Base-by-base conservation (phyloP, 2,888 invertebrate genomes). In the Eurois occulta region DNA sequence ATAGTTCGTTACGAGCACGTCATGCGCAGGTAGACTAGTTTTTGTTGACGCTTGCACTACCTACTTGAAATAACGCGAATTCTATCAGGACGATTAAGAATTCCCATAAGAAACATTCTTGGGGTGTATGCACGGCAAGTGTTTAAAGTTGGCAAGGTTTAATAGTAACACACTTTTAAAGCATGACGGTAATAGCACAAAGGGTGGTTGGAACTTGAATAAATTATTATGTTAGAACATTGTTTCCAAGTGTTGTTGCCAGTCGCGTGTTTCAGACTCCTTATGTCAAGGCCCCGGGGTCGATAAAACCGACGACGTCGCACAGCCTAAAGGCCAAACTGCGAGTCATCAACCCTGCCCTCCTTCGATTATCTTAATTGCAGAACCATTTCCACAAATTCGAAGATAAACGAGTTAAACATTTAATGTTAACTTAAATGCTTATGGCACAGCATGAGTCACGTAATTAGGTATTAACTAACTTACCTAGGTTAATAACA, bases 21-120 rank as follows among this genome's bases (percentile, higher is more conserved):
- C 89, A 91, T 90, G 87, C 81, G 89, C 96, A 95, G 96, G 95
- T 96, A 96, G 81, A 88, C 89, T 90, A 91, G 90, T 90, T 93
- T 94, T 90, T 91, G 87, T 90, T 88, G 82, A 86, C 86, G 65
- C 80, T 68, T 77, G 68, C 55, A 86, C 62, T 66, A 24, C 48
- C 52, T 24, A 77, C 52, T 81, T 85, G 38, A 79, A 78, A 75
- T 70, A 89, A 91, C 81, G 81, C 65, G 46, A 75, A 76, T 43
- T 73, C 55, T 52, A 65, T 72, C 38, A 72, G 8, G 71, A 70
- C 66, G 43, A 64, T 67, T 38, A 46, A 73, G 38, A 72, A 75
- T 70, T 80, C 72, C 67, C 72, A 38, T 68, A 76, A 43, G 73
- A 58, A 72, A 66, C 21, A 69, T 76, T 75, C 70, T 67, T 38